These are phyloP conservation scores for Melanerpes aurifrons DNA, from an alignment of 2,113 vertebrate species.

Conservation along the genomic window DNA sequence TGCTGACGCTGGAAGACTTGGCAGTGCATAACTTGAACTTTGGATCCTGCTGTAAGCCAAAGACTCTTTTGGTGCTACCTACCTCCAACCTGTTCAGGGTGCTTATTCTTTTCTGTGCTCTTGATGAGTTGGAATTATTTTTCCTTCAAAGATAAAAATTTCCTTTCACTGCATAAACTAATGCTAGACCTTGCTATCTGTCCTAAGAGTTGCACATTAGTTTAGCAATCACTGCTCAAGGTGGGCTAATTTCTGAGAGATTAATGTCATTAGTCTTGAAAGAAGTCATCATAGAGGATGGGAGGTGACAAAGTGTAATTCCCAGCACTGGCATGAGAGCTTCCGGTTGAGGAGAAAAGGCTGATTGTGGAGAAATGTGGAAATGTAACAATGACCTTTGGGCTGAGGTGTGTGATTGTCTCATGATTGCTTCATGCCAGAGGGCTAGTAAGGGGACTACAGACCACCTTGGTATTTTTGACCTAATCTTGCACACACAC, in stretches of 20 bases:
- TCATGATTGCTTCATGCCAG: accelerated
- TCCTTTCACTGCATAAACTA: neutral
- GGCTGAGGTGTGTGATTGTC: neutral
- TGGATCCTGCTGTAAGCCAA: neutral
- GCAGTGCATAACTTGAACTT: neutral
- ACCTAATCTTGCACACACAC: neutral
- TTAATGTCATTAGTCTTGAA: neutral
- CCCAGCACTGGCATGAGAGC: neutral
- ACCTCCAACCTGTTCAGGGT: neutral
- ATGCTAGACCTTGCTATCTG: neutral
- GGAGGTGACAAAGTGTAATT: neutral
- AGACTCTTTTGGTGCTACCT: neutral
- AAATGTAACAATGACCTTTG: neutral
- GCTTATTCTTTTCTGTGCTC: neutral
- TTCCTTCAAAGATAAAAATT: neutral
- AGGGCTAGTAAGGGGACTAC: neutral
- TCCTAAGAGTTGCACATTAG: neutral
- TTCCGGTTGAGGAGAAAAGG: neutral
- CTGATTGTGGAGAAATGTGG: neutral
- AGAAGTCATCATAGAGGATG: neutral
- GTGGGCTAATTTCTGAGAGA: neutral
- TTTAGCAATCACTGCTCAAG: accelerated
- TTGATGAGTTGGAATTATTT: neutral
- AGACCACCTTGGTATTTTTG: neutral
- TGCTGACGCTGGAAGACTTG: neutral